Conservation (phyloP, 2,888 invertebrate species). For the Drosophila cognata region DNA sequence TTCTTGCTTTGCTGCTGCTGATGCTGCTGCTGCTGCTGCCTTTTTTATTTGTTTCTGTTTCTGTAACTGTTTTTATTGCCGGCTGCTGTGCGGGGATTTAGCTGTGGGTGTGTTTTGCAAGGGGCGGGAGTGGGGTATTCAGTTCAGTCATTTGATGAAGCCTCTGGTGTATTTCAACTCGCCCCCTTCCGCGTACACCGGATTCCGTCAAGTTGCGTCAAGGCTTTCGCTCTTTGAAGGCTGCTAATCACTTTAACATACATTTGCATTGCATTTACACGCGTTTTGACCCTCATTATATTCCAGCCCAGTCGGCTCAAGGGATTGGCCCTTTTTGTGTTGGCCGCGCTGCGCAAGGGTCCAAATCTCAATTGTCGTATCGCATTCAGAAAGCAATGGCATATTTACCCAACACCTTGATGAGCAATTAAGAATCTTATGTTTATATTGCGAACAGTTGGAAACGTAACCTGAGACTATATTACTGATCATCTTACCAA, state of each 20-base stretch:
- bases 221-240: conserved; percentile 68
- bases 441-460: conserved; percentile 13
- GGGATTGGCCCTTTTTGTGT: conserved; percentile 58
- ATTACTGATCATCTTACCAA: background rate
- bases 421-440: conserved; percentile 53
- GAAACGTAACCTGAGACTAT: background rate
- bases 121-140: background rate
- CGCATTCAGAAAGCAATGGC: conserved; percentile 24
- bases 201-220: conserved; percentile 37
- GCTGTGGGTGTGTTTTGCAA: conserved; percentile 13
- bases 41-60: conserved; percentile 40
- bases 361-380: conserved; percentile 35
- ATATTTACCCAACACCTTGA: conserved; percentile 60
- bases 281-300: conserved; percentile 80
- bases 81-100: conserved; percentile 73
- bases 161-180: conserved; percentile 70
- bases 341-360: conserved; percentile 1
- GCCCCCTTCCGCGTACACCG: background rate
- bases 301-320: conserved; percentile 43
- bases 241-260: conserved; percentile 82
- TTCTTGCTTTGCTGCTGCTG: conserved; percentile 27
- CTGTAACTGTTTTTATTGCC: conserved; percentile 73
- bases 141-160: conserved; percentile 56
- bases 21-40: background rate
- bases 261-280: conserved; percentile 82